These are phyloP conservation scores for Drosophila lacicola DNA, from an alignment of 2,888 invertebrate species.

Conservation along the genomic window DNA sequence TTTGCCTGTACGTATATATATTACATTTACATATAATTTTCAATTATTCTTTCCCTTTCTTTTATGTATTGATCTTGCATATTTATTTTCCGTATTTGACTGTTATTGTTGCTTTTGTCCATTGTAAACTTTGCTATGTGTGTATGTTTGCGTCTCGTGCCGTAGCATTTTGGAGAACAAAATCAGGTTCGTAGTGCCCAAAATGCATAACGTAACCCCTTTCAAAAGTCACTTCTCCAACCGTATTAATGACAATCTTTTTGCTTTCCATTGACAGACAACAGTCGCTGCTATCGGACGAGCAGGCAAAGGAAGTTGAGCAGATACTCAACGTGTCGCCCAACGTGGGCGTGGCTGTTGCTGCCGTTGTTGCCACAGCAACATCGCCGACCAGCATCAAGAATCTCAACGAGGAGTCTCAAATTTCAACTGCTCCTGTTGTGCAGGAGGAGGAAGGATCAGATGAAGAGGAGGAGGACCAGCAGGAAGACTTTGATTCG, in stretches of 20 bases:
- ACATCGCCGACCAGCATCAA: constrained; percentile 81
- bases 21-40: constrained; percentile 18
- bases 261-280: constrained; percentile 86
- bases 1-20: constrained; percentile 16
- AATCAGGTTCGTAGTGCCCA: constrained; percentile 89
- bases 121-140: constrained; percentile 49
- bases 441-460: constrained; percentile 27
- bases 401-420: constrained; percentile 79
- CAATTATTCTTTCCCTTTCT: constrained; percentile 34
- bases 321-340: constrained; percentile 89
- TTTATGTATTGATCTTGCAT: constrained; percentile 39
- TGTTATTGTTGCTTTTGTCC: constrained; percentile 45
- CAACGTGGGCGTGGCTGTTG: constrained; percentile 78
- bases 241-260: constrained; percentile 15
- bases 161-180: constrained; percentile 93
- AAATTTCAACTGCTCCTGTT: constrained; percentile 51
- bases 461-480: constrained; percentile 35
- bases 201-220: constrained; percentile 1
- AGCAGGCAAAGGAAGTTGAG: constrained; percentile 95
- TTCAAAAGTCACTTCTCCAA: background rate
- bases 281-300: constrained; percentile 93
- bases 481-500: constrained; percentile 69
- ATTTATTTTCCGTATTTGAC: constrained; percentile 50
- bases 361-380: constrained; percentile 82
- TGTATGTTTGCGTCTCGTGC: constrained; percentile 39